A percentile compares a stretch with the other conserved stretches of the same genome.
Evolutionary conservation across 2,888 invertebrate genomes (phyloP).

Genomic region (Tillus elongatus): DNA sequence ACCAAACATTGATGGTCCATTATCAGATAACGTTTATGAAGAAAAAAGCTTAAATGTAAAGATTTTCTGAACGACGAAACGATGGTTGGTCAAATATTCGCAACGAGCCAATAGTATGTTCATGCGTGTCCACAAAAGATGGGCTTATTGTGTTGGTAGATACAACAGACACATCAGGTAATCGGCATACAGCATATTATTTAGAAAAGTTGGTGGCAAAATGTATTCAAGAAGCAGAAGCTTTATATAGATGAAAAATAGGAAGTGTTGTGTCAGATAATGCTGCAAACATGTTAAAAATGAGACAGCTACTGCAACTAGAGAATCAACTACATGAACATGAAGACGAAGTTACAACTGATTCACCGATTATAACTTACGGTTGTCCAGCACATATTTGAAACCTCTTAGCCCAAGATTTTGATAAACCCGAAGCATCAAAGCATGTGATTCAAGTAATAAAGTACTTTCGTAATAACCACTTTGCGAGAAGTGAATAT

Average conservation of each 20-base stretch:
- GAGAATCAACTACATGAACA: neutral
- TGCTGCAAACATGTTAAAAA: constrained; percentile 1
- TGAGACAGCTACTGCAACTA: neutral
- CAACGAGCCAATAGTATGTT: neutral
- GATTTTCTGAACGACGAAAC: neutral
- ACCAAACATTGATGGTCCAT: neutral
- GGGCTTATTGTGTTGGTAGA: too few species aligned
- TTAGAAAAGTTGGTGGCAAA: too few species aligned
- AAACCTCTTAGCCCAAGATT: too few species aligned
- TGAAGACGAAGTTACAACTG: too few species aligned
- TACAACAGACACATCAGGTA: too few species aligned
- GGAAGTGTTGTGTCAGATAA: neutral
- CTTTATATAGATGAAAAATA: too few species aligned
- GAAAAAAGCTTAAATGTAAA: neutral
- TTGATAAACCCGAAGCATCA: too few species aligned
- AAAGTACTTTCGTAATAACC: neutral
- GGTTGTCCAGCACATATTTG: neutral
- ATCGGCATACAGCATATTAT: too few species aligned
- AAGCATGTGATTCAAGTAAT: neutral
- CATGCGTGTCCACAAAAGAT: too few species aligned
- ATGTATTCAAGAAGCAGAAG: too few species aligned
- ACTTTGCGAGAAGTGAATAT: neutral
- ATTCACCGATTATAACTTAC: too few species aligned
- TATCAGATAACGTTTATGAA: neutral
- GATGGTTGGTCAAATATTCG: neutral